phyloP scores from a whole-genome alignment of 1,140 invertebrate genomes.

The Teleopsis dalmanni region DNA sequence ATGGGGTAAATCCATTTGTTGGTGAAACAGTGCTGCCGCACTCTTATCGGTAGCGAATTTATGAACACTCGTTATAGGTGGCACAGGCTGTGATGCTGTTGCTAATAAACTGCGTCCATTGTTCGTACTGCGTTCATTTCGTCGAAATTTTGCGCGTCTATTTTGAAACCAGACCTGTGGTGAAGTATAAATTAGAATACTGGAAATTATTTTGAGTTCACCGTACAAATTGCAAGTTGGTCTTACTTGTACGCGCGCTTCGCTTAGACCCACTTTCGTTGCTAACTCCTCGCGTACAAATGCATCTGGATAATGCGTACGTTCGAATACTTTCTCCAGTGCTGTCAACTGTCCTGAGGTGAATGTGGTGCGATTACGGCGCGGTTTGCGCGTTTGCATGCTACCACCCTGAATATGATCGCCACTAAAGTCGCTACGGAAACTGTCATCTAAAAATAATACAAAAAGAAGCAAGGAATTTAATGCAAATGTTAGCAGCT shows the following conservation, averaged over 20 bases:
- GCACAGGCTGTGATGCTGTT: conserved; percentile 30
- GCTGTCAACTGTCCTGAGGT: conserved; percentile 83
- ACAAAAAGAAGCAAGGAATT: not conserved
- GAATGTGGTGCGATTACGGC: conserved; percentile 88
- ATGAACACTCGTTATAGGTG: conserved; percentile 28
- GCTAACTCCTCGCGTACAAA: conserved; percentile 90
- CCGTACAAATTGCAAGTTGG: too few relatives aligned
- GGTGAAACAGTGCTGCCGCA: conserved; percentile 15
- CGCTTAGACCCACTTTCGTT: conserved; percentile 76
- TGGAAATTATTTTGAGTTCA: too few relatives aligned
- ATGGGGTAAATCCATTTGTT: conserved; percentile 14
- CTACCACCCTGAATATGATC: too few relatives aligned
- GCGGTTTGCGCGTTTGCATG: conserved; percentile 64
- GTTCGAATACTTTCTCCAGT: conserved; percentile 86
- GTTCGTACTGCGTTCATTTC: conserved; percentile 65
- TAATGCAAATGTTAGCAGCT: not conserved
- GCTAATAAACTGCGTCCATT: conserved; percentile 26
- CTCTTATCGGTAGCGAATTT: conserved; percentile 28
- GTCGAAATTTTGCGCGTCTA: conserved; percentile 83
- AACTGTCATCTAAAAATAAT: conserved; percentile 7
- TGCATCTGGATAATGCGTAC: conserved; percentile 93
- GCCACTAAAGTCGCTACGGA: conserved; percentile 7
- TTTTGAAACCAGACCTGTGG: conserved; percentile 95
- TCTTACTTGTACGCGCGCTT: conserved; percentile 83
- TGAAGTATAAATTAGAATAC: conserved; percentile 16